Evolutionary conservation across 2,797 vertebrate genomes (phyloP).

Genomic region (Lutra lutra): DNA sequence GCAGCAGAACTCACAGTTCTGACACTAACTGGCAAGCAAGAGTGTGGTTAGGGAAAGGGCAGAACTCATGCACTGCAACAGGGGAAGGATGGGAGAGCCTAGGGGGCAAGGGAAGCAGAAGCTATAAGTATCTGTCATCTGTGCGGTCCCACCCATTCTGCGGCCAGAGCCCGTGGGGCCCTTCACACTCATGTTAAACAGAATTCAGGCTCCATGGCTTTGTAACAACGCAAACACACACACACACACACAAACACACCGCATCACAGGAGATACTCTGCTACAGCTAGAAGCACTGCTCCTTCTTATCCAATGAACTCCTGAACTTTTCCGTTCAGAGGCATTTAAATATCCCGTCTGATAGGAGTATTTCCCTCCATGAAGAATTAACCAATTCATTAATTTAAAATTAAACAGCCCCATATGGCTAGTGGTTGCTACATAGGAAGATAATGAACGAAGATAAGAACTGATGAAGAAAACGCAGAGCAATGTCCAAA

Average conservation of each 20-base stretch:
- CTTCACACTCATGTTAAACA: neutral
- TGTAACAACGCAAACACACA: neutral
- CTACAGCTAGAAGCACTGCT: constrained; percentile 28
- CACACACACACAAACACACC: neutral
- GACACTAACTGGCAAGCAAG: neutral
- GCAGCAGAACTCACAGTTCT: neutral
- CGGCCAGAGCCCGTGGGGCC: neutral
- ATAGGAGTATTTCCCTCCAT: neutral
- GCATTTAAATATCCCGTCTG: constrained; percentile 32
- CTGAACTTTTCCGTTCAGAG: constrained; percentile 1
- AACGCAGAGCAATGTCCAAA: neutral
- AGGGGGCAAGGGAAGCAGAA: neutral
- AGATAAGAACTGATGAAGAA: neutral
- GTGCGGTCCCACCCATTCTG: neutral
- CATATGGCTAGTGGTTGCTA: neutral
- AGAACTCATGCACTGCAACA: neutral
- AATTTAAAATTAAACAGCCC: neutral
- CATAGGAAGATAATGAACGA: neutral
- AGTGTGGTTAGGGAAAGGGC: neutral
- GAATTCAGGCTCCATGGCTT: neutral
- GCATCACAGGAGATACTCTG: neutral
- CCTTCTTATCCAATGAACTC: neutral
- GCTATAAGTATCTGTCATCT: neutral
- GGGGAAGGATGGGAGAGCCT: neutral
- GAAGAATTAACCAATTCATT: neutral